Conservation (phyloP, 1,140 invertebrate species). For the Theocolax elegans region DNA sequence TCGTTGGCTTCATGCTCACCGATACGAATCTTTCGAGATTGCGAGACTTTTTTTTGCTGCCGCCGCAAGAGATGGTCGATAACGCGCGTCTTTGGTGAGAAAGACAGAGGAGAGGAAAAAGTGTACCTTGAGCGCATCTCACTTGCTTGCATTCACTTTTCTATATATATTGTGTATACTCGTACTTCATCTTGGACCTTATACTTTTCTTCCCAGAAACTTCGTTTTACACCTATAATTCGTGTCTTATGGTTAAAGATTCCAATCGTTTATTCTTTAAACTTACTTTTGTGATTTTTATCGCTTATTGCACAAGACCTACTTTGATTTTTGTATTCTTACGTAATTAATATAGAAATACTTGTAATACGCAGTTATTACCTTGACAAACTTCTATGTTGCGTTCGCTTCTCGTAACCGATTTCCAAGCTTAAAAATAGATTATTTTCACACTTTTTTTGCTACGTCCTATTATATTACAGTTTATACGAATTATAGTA, state of each 20-base stretch:
- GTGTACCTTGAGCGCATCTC: neutral
- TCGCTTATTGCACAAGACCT: too few relatives aligned
- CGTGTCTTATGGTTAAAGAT: neutral
- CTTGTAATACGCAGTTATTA: too few relatives aligned
- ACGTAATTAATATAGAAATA: too few relatives aligned
- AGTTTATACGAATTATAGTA: too few relatives aligned
- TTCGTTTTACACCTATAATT: neutral
- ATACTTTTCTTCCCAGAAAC: neutral
- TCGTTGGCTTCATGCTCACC: conserved; percentile 26
- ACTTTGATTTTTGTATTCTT: too few relatives aligned
- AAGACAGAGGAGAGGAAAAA: neutral
- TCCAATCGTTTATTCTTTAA: too few relatives aligned
- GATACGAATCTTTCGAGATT: conserved; percentile 41
- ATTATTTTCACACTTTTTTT: too few relatives aligned
- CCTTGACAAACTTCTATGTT: too few relatives aligned
- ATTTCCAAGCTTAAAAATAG: too few relatives aligned
- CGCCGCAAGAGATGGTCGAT: conserved; percentile 24
- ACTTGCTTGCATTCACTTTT: conserved; percentile 20
- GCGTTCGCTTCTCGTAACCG: too few relatives aligned
- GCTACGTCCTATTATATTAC: too few relatives aligned
- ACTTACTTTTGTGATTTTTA: too few relatives aligned
- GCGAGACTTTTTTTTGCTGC: conserved; percentile 36
- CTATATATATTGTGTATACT: neutral
- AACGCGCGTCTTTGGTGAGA: neutral
- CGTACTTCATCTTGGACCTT: neutral